Evolutionary conservation across 2,797 vertebrate species (phyloP).

Genomic region (Anguilla pacifica): DNA sequence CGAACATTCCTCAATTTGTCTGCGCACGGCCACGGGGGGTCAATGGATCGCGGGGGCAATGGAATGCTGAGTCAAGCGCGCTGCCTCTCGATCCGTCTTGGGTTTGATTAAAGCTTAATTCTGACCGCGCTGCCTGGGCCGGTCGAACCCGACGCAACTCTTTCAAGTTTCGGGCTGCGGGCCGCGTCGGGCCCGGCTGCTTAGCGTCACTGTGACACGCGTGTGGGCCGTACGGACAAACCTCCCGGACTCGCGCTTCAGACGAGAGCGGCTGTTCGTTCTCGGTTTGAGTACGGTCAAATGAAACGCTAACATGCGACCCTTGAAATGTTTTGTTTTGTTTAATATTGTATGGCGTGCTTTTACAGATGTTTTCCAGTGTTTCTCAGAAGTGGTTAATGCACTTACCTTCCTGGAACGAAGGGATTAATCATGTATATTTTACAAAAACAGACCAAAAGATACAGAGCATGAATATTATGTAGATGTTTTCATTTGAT

Average conservation of each 20-base stretch:
- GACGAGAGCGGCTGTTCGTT: neutral
- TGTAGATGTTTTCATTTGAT: neutral
- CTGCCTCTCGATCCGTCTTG: slow-evolving; percentile 69
- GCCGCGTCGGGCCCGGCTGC: neutral
- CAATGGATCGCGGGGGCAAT: slow-evolving; percentile 86
- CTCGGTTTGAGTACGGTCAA: neutral
- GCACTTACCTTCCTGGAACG: too few relatives aligned
- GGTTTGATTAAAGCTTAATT: slow-evolving; percentile 64
- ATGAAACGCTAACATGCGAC: too few relatives aligned
- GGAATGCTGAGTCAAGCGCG: slow-evolving; percentile 87
- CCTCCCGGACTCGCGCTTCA: neutral
- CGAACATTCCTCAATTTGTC: slow-evolving; percentile 91
- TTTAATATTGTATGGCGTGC: too few relatives aligned
- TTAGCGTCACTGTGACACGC: neutral
- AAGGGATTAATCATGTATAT: too few relatives aligned
- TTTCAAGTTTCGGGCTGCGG: neutral
- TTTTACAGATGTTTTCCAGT: too few relatives aligned
- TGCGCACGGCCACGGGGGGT: slow-evolving; percentile 81
- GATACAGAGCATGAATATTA: neutral
- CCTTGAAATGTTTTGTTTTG: too few relatives aligned
- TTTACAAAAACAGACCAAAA: slow-evolving; percentile 40
- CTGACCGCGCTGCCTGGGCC: slow-evolving; percentile 28
- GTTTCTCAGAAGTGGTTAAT: too few relatives aligned
- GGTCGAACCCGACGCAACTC: slow-evolving; percentile 13
- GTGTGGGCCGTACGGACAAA: neutral